Conservation (phyloP, 2,888 invertebrate species). For the Willowsia nigromaculata region DNA sequence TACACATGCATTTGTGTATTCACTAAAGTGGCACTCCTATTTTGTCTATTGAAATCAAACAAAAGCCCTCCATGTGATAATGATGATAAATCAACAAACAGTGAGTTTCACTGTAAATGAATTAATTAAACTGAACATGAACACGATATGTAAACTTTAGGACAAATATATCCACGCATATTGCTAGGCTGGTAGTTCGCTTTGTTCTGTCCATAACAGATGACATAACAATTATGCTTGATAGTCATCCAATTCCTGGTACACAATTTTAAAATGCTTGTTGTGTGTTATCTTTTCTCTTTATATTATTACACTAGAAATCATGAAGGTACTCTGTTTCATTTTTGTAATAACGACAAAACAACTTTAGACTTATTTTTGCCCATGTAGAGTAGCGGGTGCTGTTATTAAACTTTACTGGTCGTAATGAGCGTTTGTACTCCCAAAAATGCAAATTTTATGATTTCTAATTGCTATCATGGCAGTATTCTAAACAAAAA, state of each 20-base stretch:
- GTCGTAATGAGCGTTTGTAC: neutral
- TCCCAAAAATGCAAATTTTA: slow-evolving; percentile 28
- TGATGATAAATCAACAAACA: slow-evolving; percentile 24
- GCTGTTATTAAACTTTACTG: neutral
- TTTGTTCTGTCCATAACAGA: neutral
- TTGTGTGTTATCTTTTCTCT: neutral
- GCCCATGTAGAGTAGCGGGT: neutral
- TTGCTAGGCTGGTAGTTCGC: neutral
- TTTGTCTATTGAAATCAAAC: slow-evolving; percentile 36
- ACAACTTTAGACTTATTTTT: too few relatives aligned
- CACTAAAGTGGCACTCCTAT: neutral
- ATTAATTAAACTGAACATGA: neutral
- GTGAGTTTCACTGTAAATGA: slow-evolving; percentile 1
- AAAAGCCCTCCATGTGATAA: neutral
- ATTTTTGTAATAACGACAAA: too few relatives aligned
- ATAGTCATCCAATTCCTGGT: too few relatives aligned
- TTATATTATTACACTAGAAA: neutral
- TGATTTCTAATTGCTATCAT: slow-evolving; percentile 31
- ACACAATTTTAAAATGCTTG: too few relatives aligned
- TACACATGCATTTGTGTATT: neutral
- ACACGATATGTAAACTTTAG: neutral
- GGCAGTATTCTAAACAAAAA: neutral
- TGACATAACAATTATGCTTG: neutral
- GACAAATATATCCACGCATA: too few relatives aligned
- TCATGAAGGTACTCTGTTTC: neutral